A percentile compares a stretch with the other conserved stretches of the same genome.
Conservation (phyloP, 2,113 vertebrate species). For the Alexandromys fortis region DNA sequence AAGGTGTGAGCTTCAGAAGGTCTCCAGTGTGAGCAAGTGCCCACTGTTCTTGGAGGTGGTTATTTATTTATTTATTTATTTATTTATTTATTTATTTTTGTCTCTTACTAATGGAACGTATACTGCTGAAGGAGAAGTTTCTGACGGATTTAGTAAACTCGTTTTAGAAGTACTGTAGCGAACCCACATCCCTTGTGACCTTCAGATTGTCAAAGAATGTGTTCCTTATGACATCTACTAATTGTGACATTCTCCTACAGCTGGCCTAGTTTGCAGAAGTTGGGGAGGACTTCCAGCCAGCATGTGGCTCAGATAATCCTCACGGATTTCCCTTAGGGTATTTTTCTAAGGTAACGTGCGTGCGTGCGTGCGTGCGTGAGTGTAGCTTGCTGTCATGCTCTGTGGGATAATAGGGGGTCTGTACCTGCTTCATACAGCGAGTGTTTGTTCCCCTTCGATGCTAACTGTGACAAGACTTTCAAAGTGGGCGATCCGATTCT, state of each 20-base stretch:
- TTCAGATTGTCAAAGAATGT: neutral
- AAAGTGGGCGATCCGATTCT: conserved; percentile 10
- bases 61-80: too few relatives aligned
- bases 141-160: neutral
- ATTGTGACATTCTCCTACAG: conserved; percentile 60
- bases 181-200: neutral
- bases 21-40: neutral
- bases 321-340: conserved; percentile 67
- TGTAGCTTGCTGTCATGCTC: neutral
- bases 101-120: neutral
- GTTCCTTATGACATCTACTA: neutral
- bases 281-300: neutral
- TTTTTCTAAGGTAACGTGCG: conserved; percentile 74
- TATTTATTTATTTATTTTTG: too few relatives aligned
- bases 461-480: neutral
- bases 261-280: conserved; percentile 53
- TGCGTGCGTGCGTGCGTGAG: conserved; percentile 37
- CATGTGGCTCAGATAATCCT: conserved; percentile 74
- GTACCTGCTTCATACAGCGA: neutral
- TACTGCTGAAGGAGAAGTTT: neutral
- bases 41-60: neutral
- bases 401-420: neutral
- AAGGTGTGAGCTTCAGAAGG: conserved; percentile 14
- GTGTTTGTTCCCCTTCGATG: neutral
- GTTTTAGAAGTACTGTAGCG: neutral